Percentiles rank a stretch among this genome's conserved stretches.
Conservation (phyloP, 2,888 invertebrate genomes). For the Pilophorus perplexus region DNA sequence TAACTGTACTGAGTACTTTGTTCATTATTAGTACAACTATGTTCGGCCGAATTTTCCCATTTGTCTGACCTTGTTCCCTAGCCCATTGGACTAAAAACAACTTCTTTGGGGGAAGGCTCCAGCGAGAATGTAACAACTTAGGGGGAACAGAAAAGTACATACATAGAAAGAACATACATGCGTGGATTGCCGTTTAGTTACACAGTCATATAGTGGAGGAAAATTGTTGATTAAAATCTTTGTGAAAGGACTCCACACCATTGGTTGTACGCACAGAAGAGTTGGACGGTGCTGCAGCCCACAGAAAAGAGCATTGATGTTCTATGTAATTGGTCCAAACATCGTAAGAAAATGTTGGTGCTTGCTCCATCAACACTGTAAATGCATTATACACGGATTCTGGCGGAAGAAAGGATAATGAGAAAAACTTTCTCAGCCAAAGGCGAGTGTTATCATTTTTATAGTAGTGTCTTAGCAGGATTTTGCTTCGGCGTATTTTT, state of each 20-base stretch:
- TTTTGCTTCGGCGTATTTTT: neutral
- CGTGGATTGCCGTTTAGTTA: too few species aligned
- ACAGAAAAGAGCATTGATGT: neutral
- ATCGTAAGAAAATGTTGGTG: neutral
- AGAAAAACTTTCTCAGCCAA: conserved; percentile 7
- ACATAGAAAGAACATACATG: too few species aligned
- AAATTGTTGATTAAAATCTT: neutral
- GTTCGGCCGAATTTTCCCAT: too few species aligned
- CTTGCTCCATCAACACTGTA: neutral
- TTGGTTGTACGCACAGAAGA: neutral
- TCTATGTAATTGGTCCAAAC: too few species aligned
- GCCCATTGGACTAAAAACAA: too few species aligned
- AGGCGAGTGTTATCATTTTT: neutral
- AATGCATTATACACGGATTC: conserved; percentile 9
- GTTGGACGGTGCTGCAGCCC: neutral
- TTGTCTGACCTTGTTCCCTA: too few species aligned
- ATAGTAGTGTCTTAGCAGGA: neutral
- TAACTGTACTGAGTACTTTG: too few species aligned
- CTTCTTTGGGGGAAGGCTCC: too few species aligned
- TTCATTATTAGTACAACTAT: too few species aligned
- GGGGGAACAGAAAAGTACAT: too few species aligned
- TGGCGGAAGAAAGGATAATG: neutral
- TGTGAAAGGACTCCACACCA: neutral
- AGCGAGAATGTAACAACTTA: too few species aligned
- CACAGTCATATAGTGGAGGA: too few species aligned